Evolutionary conservation across 2,888 invertebrate genomes (phyloP), one percentile per base, ranked within the genome.

Genomic region (Leptodirus hochenwartii): DNA sequence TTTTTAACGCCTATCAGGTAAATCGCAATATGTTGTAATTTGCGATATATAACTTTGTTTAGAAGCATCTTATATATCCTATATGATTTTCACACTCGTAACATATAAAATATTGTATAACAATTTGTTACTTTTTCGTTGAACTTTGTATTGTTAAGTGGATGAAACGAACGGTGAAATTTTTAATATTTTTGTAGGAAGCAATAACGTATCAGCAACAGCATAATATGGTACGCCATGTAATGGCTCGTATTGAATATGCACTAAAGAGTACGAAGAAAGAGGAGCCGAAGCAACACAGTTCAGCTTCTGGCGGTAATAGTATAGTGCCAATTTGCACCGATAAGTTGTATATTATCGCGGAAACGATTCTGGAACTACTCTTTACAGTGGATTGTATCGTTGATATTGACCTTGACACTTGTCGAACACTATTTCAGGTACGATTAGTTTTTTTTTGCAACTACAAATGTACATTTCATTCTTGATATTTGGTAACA

Each of bases 191-290:
- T 28, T 48, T 49, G 43, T 52, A 79, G 66, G 87, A 88, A 56
- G 87, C 88, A 47, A 69, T 85, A 43, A 76, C 79, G 41, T 67
- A 88, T 27, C 91, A 91, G 54, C 77, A 82, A 39, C 90, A 91
- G 54, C 55, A 88, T 31, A 91, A 90, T 53, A 69, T 82, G 1
- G 78, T 88, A 22, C 65, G 69, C 29, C 73, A 72, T 45, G 75
- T 82, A 12, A 66, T 85, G 52, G 62, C 66, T 35, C 67, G 81
- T 32, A 58, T 90, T 16, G 80, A 80, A 50, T 63, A 66, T 4
- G 37, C 25, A 3, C 30, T 39, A 15, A 37, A 37, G 9, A 40
- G 41, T 41, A 27, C 31, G 38, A n/a, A 33, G 27, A 22, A 34
- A 27, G 4, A 34, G 15, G 9, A 33, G 34, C 35, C 29, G 17